Evolutionary conservation across 2,797 vertebrate genomes (phyloP), one percentile per base, ranked within the genome.

Genomic region (Gallinago solitaria): DNA sequence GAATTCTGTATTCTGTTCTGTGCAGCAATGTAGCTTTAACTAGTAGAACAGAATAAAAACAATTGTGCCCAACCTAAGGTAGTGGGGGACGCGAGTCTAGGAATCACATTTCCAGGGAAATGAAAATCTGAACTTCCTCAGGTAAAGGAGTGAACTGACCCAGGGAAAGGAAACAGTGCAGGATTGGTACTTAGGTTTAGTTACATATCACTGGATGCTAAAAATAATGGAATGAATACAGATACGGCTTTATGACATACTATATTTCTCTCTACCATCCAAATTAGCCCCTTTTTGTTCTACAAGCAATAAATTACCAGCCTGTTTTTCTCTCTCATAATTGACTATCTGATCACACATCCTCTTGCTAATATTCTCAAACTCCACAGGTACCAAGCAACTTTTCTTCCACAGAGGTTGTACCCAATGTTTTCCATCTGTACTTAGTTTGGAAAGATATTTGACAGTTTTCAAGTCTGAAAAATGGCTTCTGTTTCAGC

Each of bases 41-140:
- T 25, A 35, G 56, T 5, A 59, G 51, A 69, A 87, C 4, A 61
- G 28, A 80, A 56, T 77, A 53, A 57, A 83, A 81, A 21, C 28
- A 0, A n/a, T 32, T 37, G 7, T 1, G 3, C 60, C 17, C 9
- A 41, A 24, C 1, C 0, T 45, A 71, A 75, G 33, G 12, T 19
- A 59, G 9, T 37, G 16, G 3, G 17, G 27, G 8, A 75, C 10
- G 7, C 6, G 13, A 79, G 20, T 27, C 33, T 63, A 50, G 35
- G 25, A 56, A 71, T 50, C 65, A n/a, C 24, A 8, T 73, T 87
- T 73, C n/a, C 32, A 48, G 39, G 9, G 9, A 93, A 83, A 61
- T 53, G 7, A 77, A 89, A 65, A 5, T 9, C 41, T 57, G 24
- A 89, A 41, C 9, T n/a, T 81, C 33, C 51, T 70, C 18, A 61